Conservation (phyloP, 2,113 vertebrate species). For the Anarrhichthys ocellatus region DNA sequence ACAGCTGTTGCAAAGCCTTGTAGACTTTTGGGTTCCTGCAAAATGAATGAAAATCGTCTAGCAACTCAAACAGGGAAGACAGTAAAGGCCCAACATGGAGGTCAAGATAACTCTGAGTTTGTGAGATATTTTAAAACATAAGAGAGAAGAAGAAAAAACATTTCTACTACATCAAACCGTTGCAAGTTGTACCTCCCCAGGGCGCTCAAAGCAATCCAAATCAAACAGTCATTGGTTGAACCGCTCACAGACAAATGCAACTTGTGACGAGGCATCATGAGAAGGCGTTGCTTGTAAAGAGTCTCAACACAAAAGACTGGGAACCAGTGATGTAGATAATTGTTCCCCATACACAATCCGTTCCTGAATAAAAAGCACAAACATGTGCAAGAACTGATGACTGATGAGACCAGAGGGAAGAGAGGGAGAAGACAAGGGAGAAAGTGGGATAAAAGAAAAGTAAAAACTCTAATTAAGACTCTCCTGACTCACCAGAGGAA, state of each 20-base stretch:
- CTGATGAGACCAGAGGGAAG: slow-evolving; percentile 63
- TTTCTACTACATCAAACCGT: background rate
- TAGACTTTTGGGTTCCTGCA: background rate
- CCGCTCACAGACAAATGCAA: background rate
- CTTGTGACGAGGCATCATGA: background rate
- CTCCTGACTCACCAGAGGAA: slow-evolving; percentile 79
- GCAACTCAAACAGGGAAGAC: background rate
- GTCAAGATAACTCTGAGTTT: background rate
- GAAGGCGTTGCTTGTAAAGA: slow-evolving; percentile 9
- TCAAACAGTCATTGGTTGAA: background rate
- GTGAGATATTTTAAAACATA: background rate
- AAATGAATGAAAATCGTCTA: background rate
- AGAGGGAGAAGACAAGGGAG: slow-evolving; percentile 59
- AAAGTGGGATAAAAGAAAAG: slow-evolving; percentile 77
- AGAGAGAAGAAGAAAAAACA: background rate
- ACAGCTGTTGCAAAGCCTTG: background rate
- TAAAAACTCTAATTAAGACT: slow-evolving; percentile 85
- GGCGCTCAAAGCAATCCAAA: background rate
- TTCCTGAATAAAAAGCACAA: slow-evolving; percentile 48
- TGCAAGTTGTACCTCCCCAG: background rate
- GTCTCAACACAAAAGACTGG: slow-evolving; percentile 4
- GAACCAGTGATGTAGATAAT: slow-evolving; percentile 36
- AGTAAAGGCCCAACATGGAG: background rate
- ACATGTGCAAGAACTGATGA: slow-evolving; percentile 35
- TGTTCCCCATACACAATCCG: slow-evolving; percentile 24